Base-by-base conservation (phyloP, 2,113 vertebrate species). In the Clarias gariepinus region DNA sequence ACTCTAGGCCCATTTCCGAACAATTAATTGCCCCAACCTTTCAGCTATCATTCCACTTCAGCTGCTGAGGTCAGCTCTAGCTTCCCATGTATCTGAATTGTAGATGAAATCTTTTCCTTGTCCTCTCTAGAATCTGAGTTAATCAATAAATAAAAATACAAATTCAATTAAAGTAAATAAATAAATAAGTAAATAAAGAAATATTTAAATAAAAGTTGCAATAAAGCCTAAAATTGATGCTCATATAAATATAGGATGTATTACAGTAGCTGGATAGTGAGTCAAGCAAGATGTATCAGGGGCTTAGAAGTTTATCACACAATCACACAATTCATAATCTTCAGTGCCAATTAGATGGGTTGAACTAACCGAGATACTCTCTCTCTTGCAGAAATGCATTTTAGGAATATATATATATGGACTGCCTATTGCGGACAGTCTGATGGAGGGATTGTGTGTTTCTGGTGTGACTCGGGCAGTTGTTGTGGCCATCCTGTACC, bases 1-100 rank as follows among this genome's bases (percentile, higher is more conserved):
- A 95, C 95, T 91, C 87, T 87, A 91, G 93, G 93, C 93, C 58
- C 88, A 84, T 90, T 93, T 95, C 92, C 92, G n/a, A 94, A 94
- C 94, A 92, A 93, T 92, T 93, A 91, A 93, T 92, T 92, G 91
- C 87, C 47, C 90, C 93, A 93, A 84, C 93, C 93, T 94, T 95
- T 95, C 88, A 91, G 92, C 85, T 90, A 94, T 95, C 71, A 91
- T 95, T 94, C 92, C 92, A 92, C 90, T 92, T 87, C 90, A 89
- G 90, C 91, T 81, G 64, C 47, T 73, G 89, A 89, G 83, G 88
- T 90, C 86, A 82, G 89, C 85, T 92, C 52, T 69, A 79, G 89
- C 89, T 90, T 91, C 85, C 88, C 91, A 68, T 89, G 85, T 93
- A 91, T 90, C 84, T 91, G 89, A 86, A 90, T 92, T 74, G 87